These are phyloP conservation scores for Cossypha polioptera DNA, from an alignment of 2,797 vertebrate genomes.

Conservation along the genomic window DNA sequence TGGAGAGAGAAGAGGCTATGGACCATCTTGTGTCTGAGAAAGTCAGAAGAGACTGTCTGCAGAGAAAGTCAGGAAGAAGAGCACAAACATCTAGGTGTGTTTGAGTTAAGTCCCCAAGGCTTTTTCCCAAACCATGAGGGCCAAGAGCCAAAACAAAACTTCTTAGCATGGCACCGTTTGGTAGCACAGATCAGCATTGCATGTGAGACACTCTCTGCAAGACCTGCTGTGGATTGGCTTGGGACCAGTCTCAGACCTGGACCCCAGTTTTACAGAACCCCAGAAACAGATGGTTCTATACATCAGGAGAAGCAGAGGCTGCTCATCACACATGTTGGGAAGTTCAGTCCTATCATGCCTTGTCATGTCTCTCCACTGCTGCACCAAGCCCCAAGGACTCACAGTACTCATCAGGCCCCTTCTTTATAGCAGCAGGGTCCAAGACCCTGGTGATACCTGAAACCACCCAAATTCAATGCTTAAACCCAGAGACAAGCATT, in stretches of 20 bases:
- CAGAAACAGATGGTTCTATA: not conserved
- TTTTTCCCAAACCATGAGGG: not conserved
- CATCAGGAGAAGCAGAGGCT: not conserved
- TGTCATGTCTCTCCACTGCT: not conserved
- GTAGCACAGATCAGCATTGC: accelerated
- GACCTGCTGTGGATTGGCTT: not conserved
- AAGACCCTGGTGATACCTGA: not conserved
- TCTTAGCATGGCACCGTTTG: not conserved
- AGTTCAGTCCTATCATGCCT: not conserved
- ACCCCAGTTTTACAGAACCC: not conserved
- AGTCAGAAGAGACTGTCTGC: not conserved
- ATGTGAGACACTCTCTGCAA: not conserved
- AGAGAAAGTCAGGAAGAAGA: not conserved
- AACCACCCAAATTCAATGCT: not conserved
- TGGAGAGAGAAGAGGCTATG: not conserved
- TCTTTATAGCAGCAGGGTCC: not conserved
- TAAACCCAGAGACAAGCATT: not conserved
- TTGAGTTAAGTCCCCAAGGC: not conserved
- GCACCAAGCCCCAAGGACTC: not conserved
- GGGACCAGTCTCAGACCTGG: not conserved
- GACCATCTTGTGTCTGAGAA: not conserved
- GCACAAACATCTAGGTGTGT: not conserved
- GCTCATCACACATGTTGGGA: accelerated
- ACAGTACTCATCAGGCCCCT: not conserved
- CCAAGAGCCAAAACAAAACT: not conserved